Conservation (phyloP, 2,113 vertebrate genomes). For the Albula glossodonta region DNA sequence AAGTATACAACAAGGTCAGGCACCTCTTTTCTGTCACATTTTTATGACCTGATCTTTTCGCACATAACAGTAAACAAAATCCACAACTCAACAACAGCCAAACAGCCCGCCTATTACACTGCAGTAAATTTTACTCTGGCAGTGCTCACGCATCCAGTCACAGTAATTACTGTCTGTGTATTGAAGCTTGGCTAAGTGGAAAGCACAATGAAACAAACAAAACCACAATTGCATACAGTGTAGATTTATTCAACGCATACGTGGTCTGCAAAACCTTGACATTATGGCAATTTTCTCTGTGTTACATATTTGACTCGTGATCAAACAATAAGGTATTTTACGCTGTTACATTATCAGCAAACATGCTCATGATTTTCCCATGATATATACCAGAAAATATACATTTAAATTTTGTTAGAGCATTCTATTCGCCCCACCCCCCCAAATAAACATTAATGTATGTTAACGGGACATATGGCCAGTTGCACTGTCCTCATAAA, state of each 20-base stretch:
- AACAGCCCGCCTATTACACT: conserved; percentile 38
- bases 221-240: conserved; percentile 54
- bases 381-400: neutral
- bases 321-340: neutral
- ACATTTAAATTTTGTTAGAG: neutral
- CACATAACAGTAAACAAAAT: neutral
- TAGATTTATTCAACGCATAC: conserved; percentile 42
- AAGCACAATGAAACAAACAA: conserved; percentile 57
- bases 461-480: neutral
- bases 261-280: conserved; percentile 13
- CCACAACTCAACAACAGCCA: conserved; percentile 30
- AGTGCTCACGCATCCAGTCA: conserved; percentile 42
- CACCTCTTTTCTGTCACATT: neutral
- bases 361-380: neutral
- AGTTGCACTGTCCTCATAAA: neutral
- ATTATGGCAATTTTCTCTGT: conserved; percentile 20
- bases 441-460: neutral
- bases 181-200: conserved; percentile 53
- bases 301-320: neutral
- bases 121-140: conserved; percentile 42
- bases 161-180: conserved; percentile 52
- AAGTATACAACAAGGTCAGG: neutral
- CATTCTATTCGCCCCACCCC: neutral
- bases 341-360: neutral
- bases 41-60: neutral